These are phyloP conservation scores for Cyphomyrmex costatus DNA, from an alignment of 1,140 invertebrate genomes.

Conservation along the genomic window DNA sequence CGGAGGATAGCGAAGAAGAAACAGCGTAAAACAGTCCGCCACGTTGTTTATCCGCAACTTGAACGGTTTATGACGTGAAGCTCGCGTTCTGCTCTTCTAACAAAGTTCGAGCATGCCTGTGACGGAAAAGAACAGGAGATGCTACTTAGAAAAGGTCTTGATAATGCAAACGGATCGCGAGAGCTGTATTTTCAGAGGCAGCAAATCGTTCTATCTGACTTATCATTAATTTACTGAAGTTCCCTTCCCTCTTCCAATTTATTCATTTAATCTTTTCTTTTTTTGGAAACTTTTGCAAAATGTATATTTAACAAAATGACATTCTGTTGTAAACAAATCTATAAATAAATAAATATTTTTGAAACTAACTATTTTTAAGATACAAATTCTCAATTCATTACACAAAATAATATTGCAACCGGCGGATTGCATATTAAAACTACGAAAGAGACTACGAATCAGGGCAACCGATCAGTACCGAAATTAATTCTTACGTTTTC, in stretches of 20 bases:
- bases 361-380: slow-evolving; percentile 14
- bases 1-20: slow-evolving; percentile 64
- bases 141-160: background rate
- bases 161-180: background rate
- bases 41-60: slow-evolving; percentile 22
- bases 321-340: background rate
- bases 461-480: background rate
- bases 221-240: slow-evolving; percentile 2
- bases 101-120: background rate
- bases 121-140: slow-evolving; percentile 2
- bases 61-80: slow-evolving; percentile 16
- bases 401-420: slow-evolving; percentile 3
- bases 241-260: background rate
- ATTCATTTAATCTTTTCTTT: background rate
- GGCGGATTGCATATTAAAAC: background rate
- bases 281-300: background rate
- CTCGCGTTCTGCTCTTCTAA: slow-evolving; percentile 1
- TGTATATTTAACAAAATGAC: slow-evolving; percentile 8
- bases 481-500: slow-evolving; percentile 8
- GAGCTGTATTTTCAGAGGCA: background rate
- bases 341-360: slow-evolving; percentile 42
- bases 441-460: slow-evolving; percentile 13
- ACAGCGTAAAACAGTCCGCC: slow-evolving; percentile 65
- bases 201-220: slow-evolving; percentile 10
- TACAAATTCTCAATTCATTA: background rate